Conservation (phyloP, 53 echinoderm and acorn worm species). For the Henricia sp. region DNA sequence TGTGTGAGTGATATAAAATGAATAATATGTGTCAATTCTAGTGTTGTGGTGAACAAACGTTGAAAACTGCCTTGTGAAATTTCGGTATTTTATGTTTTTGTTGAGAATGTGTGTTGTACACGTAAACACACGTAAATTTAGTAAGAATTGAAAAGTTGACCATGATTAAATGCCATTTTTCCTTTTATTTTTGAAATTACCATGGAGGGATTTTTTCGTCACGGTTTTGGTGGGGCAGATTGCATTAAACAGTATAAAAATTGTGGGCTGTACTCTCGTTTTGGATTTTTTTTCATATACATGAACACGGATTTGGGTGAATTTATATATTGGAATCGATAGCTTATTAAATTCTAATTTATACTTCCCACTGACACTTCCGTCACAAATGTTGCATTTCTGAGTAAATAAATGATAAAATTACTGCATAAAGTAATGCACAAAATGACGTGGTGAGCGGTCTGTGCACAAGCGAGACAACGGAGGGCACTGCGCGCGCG, state of each 20-base stretch:
- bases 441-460: no score
- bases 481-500: no score
- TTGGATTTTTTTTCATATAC: background rate
- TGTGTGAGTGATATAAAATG: background rate
- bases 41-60: background rate
- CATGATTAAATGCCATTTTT: background rate
- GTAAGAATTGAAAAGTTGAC: background rate
- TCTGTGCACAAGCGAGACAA: no score
- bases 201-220: background rate
- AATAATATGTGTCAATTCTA: background rate
- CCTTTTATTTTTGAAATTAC: background rate
- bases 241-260: background rate
- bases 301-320: no score
- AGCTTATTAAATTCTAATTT: no score
- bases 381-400: no score
- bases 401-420: no score
- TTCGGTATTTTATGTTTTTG: background rate
- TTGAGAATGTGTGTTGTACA: slow-evolving; percentile 29
- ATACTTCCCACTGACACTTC: no score
- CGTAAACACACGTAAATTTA: background rate
- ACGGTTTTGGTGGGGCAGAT: background rate
- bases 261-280: background rate
- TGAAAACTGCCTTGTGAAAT: background rate
- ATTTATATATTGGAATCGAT: no score
- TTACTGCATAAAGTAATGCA: no score